These are phyloP conservation scores for Copidosoma floridanum DNA, from an alignment of 1,140 invertebrate genomes.

Conservation along the genomic window DNA sequence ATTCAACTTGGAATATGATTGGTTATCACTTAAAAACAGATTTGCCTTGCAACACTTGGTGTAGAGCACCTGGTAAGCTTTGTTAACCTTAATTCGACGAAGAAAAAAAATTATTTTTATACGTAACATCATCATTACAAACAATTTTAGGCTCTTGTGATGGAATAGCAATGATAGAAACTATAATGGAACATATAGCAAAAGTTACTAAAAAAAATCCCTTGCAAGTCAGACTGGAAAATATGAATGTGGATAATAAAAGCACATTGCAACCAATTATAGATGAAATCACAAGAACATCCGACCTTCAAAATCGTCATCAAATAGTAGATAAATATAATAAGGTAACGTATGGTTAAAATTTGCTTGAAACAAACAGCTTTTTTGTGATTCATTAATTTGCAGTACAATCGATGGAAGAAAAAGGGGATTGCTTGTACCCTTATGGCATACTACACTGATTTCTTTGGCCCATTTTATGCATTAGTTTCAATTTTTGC, in stretches of 20 bases:
- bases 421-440: slow-evolving; percentile 70
- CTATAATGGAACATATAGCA: slow-evolving; percentile 80
- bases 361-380: too few species aligned
- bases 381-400: slow-evolving; percentile 3
- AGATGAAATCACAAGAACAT: slow-evolving; percentile 59
- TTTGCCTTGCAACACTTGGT: slow-evolving; percentile 62
- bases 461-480: slow-evolving; percentile 61
- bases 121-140: neutral
- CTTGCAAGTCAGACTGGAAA: slow-evolving; percentile 63
- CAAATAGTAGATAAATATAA: slow-evolving; percentile 64
- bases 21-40: slow-evolving; percentile 62
- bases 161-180: slow-evolving; percentile 67
- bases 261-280: slow-evolving; percentile 53
- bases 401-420: slow-evolving; percentile 71
- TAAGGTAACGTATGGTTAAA: slow-evolving; percentile 55
- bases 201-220: slow-evolving; percentile 66
- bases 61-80: slow-evolving; percentile 61
- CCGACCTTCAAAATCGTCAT: slow-evolving; percentile 62
- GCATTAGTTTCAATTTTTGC: slow-evolving; percentile 72
- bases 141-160: slow-evolving; percentile 61
- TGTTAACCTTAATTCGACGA: too few species aligned
- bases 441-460: slow-evolving; percentile 67
- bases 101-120: neutral
- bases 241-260: slow-evolving; percentile 56
- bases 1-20: slow-evolving; percentile 57